A percentile compares a stretch with the other conserved stretches of the same genome.
These are phyloP conservation scores for Sapajus apella DNA, from an alignment of 2,113 vertebrate genomes.

Conservation along the genomic window DNA sequence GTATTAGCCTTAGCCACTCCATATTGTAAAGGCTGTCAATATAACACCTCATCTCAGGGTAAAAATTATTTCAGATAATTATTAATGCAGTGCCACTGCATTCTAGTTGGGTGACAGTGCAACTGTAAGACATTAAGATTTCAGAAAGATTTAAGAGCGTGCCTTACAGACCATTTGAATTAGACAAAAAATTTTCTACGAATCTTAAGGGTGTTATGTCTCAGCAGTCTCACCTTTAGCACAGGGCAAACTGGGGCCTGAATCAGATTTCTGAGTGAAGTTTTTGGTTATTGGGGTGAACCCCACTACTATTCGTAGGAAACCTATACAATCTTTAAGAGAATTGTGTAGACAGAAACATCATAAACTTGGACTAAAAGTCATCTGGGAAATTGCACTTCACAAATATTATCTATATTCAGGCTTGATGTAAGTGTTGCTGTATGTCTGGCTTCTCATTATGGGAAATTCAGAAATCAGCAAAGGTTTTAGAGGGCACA, in stretches of 20 bases:
- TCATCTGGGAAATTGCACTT: background rate
- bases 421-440: background rate
- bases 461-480: conserved; percentile 1
- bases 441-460: background rate
- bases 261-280: background rate
- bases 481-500: background rate
- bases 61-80: background rate
- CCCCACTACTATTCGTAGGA: background rate
- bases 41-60: background rate
- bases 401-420: background rate
- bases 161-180: background rate
- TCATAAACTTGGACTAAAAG: background rate
- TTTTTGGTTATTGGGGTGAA: background rate
- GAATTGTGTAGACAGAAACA: background rate
- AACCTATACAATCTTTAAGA: background rate
- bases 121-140: background rate
- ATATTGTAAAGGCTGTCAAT: background rate
- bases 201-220: background rate
- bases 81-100: too few species aligned
- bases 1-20: background rate
- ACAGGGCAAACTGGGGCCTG: background rate
- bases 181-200: background rate
- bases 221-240: background rate
- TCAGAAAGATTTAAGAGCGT: background rate
- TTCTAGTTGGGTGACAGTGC: background rate